These are phyloP conservation scores for Drosophila lacicola DNA, from an alignment of 2,888 invertebrate genomes.

Conservation along the genomic window DNA sequence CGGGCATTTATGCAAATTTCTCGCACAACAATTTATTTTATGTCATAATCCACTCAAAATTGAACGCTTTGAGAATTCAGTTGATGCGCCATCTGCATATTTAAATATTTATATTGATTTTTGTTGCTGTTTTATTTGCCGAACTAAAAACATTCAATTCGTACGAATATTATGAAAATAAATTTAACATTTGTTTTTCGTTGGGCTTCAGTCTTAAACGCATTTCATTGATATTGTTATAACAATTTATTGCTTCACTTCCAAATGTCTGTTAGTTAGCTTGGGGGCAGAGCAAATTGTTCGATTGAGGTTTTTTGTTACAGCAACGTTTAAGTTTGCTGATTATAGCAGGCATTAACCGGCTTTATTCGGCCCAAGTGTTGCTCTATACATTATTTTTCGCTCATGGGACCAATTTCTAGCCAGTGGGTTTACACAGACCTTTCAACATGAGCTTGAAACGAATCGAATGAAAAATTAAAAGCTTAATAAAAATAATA, in stretches of 20 bases:
- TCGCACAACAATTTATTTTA: slow-evolving; percentile 21
- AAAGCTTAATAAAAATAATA: too few relatives aligned
- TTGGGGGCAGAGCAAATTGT: neutral
- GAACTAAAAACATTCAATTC: slow-evolving; percentile 10
- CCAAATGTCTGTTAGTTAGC: neutral
- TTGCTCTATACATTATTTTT: neutral
- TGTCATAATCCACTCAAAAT: slow-evolving; percentile 25
- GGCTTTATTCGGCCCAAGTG: neutral
- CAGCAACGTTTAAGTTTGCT: too few relatives aligned
- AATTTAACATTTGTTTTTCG: neutral
- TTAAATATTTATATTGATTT: slow-evolving; percentile 5
- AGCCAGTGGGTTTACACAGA: too few relatives aligned
- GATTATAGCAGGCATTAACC: neutral
- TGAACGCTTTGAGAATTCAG: slow-evolving; percentile 6
- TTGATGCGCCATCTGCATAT: slow-evolving; percentile 10
- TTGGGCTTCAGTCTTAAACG: neutral
- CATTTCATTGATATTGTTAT: neutral
- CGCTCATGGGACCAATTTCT: too few relatives aligned
- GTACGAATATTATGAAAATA: slow-evolving; percentile 3
- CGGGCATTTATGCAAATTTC: slow-evolving; percentile 43
- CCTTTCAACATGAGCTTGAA: too few relatives aligned
- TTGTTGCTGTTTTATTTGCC: slow-evolving; percentile 5
- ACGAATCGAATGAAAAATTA: too few relatives aligned
- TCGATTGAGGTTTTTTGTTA: too few relatives aligned
- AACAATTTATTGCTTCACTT: slow-evolving; percentile 3